Percentiles rank a stretch among this genome's conserved stretches.
Evolutionary conservation across 1,140 invertebrate species (phyloP).

Genomic region (Diorhabda elongata): DNA sequence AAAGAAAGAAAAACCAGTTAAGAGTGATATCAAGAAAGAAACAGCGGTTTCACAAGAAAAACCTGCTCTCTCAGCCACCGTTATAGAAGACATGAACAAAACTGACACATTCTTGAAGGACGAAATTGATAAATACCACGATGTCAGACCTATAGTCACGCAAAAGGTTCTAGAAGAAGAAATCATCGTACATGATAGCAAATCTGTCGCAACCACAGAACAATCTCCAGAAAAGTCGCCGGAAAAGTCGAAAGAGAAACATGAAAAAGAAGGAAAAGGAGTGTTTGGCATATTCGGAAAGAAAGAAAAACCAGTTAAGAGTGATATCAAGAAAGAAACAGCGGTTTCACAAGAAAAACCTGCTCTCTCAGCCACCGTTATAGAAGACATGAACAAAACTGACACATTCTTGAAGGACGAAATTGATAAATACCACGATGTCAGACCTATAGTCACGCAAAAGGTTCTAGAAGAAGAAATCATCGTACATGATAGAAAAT

Average conservation of each 20-base stretch:
- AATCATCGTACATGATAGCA: constrained; percentile 13
- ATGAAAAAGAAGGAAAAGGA: constrained; percentile 1
- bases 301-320: constrained; percentile 15
- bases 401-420: constrained; percentile 24
- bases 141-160: constrained; percentile 14
- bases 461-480: neutral
- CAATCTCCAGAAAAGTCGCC: constrained; percentile 9
- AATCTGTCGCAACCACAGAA: neutral
- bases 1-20: constrained; percentile 16
- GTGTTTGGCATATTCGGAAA: constrained; percentile 21
- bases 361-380: constrained; percentile 15
- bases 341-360: constrained; percentile 7
- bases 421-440: constrained; percentile 29
- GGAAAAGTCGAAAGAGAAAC: neutral
- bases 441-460: constrained; percentile 5
- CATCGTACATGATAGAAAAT: neutral
- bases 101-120: constrained; percentile 21
- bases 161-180: neutral
- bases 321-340: neutral
- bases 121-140: constrained; percentile 27
- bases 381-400: constrained; percentile 19
- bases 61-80: constrained; percentile 15
- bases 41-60: neutral
- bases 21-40: neutral
- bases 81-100: constrained; percentile 17